Conservation (phyloP, 2,888 invertebrate species). For the Calliphora vomitoria region DNA sequence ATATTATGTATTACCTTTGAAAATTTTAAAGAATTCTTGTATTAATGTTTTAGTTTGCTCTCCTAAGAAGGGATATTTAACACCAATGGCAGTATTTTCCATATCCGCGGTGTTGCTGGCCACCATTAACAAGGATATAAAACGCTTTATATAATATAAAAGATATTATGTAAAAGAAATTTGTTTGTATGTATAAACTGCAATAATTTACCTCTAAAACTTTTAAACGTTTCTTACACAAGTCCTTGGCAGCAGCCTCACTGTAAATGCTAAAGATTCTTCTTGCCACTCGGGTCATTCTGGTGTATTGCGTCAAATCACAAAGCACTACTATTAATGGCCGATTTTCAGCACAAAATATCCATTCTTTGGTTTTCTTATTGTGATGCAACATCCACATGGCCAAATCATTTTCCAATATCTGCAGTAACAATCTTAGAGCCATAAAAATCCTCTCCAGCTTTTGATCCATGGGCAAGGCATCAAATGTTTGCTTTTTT, state of each 20-base stretch:
- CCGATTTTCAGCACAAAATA: constrained; percentile 78
- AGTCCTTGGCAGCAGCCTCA: constrained; percentile 76
- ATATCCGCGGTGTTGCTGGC: constrained; percentile 81
- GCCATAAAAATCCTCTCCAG: constrained; percentile 86
- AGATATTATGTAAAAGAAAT: neutral
- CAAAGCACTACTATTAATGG: constrained; percentile 80
- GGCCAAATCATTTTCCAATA: constrained; percentile 86
- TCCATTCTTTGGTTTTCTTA: constrained; percentile 77
- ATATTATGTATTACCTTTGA: constrained; percentile 76
- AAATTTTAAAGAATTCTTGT: constrained; percentile 79
- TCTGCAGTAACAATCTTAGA: constrained; percentile 85
- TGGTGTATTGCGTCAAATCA: constrained; percentile 76
- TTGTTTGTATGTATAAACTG: neutral
- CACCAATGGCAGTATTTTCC: constrained; percentile 76
- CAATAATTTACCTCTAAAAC: constrained; percentile 79
- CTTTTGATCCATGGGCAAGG: constrained; percentile 82
- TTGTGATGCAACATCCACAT: constrained; percentile 86
- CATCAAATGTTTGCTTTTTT: constrained; percentile 76
- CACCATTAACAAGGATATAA: constrained; percentile 80
- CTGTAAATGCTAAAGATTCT: constrained; percentile 80
- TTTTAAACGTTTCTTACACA: constrained; percentile 76
- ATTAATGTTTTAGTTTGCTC: constrained; percentile 78
- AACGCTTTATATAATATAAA: constrained; percentile 77
- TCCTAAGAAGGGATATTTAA: constrained; percentile 80
- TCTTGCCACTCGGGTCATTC: constrained; percentile 78